Evolutionary conservation across 2,797 vertebrate genomes (phyloP), one percentile per base, ranked within the genome.

Genomic region (Australoheros facetus): DNA sequence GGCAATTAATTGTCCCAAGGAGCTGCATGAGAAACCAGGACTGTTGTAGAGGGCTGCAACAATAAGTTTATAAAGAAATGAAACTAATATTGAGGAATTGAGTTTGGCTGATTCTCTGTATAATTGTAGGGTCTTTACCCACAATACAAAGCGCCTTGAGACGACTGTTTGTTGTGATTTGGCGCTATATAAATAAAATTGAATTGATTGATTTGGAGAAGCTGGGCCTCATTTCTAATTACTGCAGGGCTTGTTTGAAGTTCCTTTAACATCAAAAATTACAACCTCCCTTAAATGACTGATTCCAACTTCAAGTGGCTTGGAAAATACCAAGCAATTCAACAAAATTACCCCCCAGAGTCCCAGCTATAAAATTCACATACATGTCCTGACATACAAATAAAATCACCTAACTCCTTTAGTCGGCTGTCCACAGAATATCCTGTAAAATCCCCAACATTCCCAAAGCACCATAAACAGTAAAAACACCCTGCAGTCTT

Each of bases 371-470:
- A 51, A 51, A 69, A 30, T 51, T 13, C 26, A 69, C 26, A 69
- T 45, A 69, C 26, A 30, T 69, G 48, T 69, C 17, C 42, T n/a
- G 10, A 69, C 12, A 1, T 0, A 4, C 19, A 45, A 45, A 69
- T 2, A 69, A n/a, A 51, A 69, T 51, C 26, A 69, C 64, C 42
- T 19, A 51, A 69, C 16, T 69, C 10, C 42, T 42, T 30, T 2
- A 69, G 16, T 69, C 6, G 0, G 0, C 42, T 48, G 26, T 51
- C 42, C 17, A 51, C 42, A 69, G 51, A 69, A 17, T 69, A 30
- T 69, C 62, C 62, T 30, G 42, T 30, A 51, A 69, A 69, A 69
- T 30, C 64, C 64, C 64, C 64, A 69, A 51, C 23, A 69, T 30
- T 45, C 62, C 62, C 23, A 0, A 51, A 69, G 64, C 42, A n/a